Conservation (phyloP, 2,797 vertebrate species). For the Pipistrellus pygmaeus region DNA sequence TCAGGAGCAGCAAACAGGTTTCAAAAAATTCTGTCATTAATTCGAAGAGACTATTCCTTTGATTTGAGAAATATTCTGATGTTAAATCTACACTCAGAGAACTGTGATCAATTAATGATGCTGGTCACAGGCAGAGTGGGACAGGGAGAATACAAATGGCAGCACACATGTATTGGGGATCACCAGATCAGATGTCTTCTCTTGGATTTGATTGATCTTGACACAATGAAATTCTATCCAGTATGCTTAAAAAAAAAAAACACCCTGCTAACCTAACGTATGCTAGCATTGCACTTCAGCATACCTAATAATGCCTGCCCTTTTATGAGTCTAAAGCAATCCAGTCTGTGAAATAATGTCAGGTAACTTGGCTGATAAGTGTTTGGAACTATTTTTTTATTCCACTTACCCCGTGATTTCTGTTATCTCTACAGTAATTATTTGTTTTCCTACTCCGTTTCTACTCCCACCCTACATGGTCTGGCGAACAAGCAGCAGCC, state of each 20-base stretch:
- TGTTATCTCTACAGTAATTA: conserved; percentile 46
- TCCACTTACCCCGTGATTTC: conserved; percentile 24
- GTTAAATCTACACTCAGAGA: neutral
- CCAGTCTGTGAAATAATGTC: conserved; percentile 31
- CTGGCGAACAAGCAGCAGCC: conserved; percentile 62
- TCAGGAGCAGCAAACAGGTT: neutral
- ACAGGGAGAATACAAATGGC: neutral
- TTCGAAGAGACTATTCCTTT: neutral
- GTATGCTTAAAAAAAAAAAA: neutral
- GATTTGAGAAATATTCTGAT: conserved; percentile 18
- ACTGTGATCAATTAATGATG: neutral
- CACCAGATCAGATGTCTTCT: neutral
- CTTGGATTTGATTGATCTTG: neutral
- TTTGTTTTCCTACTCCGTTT: conserved; percentile 67
- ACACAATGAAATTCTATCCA: neutral
- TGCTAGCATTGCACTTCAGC: neutral
- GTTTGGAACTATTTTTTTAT: conserved; percentile 21
- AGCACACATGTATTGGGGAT: neutral
- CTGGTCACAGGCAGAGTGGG: neutral
- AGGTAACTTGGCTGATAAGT: neutral
- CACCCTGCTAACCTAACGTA: neutral
- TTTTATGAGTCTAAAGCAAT: conserved; percentile 56
- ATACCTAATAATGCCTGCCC: neutral
- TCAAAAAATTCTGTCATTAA: conserved; percentile 14
- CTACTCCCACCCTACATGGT: conserved; percentile 15